Conservation (phyloP, 1,140 invertebrate species). For the Heliothis virescens region DNA sequence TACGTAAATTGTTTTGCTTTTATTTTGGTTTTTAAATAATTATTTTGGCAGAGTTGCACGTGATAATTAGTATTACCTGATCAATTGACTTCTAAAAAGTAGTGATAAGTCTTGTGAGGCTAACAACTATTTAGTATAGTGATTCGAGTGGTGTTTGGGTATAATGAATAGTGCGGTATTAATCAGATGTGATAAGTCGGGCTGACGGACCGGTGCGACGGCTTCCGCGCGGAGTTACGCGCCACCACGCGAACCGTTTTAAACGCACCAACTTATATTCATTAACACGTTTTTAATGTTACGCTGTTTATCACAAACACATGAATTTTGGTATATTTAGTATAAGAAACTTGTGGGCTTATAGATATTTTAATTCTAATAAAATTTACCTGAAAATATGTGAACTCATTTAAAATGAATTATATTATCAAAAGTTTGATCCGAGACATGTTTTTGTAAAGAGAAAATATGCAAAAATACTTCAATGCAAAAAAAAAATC, state of each 20-base stretch:
- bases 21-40: slow-evolving; percentile 26
- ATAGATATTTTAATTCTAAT: no score
- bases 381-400: no score
- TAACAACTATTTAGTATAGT: slow-evolving; percentile 1
- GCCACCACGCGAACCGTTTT: slow-evolving; percentile 24
- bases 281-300: slow-evolving; percentile 27
- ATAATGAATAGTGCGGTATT: slow-evolving; percentile 57
- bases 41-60: slow-evolving; percentile 20
- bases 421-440: no score
- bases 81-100: neutral
- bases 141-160: neutral
- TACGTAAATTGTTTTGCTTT: slow-evolving; percentile 29
- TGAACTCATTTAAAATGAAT: no score
- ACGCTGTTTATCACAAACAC: slow-evolving; percentile 1
- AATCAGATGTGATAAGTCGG: slow-evolving; percentile 64
- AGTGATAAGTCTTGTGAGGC: neutral
- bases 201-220: slow-evolving; percentile 47
- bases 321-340: neutral
- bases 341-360: no score
- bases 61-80: slow-evolving; percentile 17
- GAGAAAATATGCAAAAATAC: no score
- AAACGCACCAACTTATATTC: slow-evolving; percentile 27
- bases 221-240: slow-evolving; percentile 51
- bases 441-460: no score
- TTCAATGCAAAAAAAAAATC: no score